Evolutionary conservation across 2,797 vertebrate species (phyloP).

Genomic region (Babyrousa celebensis): DNA sequence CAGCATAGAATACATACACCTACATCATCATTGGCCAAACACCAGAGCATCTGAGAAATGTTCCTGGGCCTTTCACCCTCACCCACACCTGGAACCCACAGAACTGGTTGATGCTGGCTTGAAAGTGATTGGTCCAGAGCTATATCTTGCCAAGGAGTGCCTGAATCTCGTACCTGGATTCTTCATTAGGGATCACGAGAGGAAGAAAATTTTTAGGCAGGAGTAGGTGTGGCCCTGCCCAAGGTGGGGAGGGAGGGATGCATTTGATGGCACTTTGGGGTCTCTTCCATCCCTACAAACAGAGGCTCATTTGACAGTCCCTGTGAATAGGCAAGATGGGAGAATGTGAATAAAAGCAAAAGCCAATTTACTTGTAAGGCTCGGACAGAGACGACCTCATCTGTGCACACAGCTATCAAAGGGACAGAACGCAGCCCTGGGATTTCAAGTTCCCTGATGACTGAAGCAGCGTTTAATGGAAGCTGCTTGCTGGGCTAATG

Average conservation of each 20-base stretch:
- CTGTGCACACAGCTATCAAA: accelerated
- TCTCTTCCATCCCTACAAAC: not conserved
- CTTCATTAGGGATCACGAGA: not conserved
- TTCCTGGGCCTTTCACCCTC: not conserved
- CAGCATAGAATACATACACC: not conserved
- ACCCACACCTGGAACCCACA: not conserved
- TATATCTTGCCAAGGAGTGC: not conserved
- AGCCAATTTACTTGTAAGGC: not conserved
- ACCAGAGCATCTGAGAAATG: not conserved
- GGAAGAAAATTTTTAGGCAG: not conserved
- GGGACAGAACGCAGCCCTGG: not conserved
- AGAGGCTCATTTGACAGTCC: conserved; percentile 1
- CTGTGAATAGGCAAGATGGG: conserved; percentile 24
- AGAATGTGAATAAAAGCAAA: conserved; percentile 44
- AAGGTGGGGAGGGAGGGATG: not conserved
- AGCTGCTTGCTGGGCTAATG: conserved; percentile 54
- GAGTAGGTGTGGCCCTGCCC: not conserved
- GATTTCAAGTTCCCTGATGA: conserved; percentile 29
- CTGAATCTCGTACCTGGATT: not conserved
- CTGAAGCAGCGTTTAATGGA: conserved; percentile 32
- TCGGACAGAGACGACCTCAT: not conserved
- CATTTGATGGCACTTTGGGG: not conserved
- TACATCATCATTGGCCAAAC: not conserved
- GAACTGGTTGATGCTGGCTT: no score
- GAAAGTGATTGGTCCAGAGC: not conserved